Conservation (phyloP, 2,797 vertebrate species). For the Onychomys leucogaster region DNA sequence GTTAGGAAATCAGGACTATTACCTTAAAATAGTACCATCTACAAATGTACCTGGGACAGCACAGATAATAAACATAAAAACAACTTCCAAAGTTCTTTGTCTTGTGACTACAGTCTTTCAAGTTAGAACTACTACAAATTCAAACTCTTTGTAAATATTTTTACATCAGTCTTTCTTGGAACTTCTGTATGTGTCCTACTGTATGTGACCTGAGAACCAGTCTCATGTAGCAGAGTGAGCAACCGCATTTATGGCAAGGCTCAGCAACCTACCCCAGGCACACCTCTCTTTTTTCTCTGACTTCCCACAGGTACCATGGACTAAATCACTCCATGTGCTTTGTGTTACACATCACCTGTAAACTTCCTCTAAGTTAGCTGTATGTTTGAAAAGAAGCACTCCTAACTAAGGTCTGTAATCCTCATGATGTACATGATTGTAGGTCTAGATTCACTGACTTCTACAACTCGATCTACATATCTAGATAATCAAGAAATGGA, state of each 20-base stretch:
- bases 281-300: neutral
- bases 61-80: conserved; percentile 15
- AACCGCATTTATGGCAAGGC: neutral
- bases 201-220: neutral
- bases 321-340: neutral
- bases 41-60: neutral
- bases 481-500: neutral
- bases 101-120: neutral
- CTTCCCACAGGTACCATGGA: neutral
- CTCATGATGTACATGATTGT: neutral
- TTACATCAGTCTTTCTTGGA: neutral
- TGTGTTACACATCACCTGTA: neutral
- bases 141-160: neutral
- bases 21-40: conserved; percentile 19
- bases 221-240: neutral
- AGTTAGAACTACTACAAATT: neutral
- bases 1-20: neutral
- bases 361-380: neutral
- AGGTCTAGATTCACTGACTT: neutral
- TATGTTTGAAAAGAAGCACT: neutral
- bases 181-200: neutral
- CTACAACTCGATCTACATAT: neutral
- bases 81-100: neutral
- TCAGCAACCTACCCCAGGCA: neutral
- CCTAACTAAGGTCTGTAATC: neutral